phyloP scores from a whole-genome alignment of 2,113 vertebrate species.

The Salminus brasiliensis region DNA sequence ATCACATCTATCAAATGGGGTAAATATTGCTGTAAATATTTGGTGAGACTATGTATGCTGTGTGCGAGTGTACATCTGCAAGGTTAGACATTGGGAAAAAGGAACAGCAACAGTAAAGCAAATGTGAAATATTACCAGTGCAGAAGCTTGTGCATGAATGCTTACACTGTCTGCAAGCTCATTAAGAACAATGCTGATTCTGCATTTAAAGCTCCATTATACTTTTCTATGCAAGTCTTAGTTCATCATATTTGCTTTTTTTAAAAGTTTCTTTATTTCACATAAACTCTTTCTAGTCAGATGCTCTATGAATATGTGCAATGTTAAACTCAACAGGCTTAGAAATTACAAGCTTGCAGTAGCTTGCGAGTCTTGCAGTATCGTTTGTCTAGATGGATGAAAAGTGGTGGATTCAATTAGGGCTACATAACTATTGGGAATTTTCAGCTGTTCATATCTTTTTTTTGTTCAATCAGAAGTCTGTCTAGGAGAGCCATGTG shows the following conservation, averaged over 20 bases:
- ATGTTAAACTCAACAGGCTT: neutral
- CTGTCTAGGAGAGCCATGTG: no score
- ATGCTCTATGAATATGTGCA: no score
- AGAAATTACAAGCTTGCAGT: neutral
- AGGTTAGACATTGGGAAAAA: no score
- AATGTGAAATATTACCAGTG: no score
- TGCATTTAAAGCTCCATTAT: neutral
- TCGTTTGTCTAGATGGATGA: no score
- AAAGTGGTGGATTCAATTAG: no score
- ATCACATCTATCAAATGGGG: neutral
- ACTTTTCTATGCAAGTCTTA: neutral
- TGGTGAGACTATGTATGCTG: neutral
- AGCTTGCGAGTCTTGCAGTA: no score
- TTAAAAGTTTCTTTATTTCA: neutral
- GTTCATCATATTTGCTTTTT: neutral
- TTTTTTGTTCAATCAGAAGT: no score
- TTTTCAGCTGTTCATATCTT: no score
- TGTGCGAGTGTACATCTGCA: neutral
- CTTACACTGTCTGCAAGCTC: neutral
- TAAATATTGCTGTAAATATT: neutral
- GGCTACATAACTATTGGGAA: no score
- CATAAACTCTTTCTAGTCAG: neutral
- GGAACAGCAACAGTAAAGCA: no score
- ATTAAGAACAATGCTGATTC: neutral
- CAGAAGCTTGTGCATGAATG: no score